Percentiles rank a stretch among this genome's conserved stretches.
phyloP scores from a whole-genome alignment of 2,113 vertebrate species.

The Ciconia boyciana region DNA sequence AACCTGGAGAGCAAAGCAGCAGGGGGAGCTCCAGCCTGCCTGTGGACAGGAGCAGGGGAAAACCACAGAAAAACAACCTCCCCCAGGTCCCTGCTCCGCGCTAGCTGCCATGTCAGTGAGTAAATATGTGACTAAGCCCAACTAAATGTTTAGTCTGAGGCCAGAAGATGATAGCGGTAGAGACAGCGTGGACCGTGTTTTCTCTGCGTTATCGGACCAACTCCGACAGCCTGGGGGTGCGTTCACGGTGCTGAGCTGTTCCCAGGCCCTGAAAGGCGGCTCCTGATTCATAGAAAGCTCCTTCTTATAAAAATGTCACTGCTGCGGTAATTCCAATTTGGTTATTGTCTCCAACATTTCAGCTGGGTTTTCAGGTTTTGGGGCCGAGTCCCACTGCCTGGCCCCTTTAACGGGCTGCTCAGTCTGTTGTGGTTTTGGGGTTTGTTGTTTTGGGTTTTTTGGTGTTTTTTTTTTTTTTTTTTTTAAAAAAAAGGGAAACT shows the following conservation, averaged over 20 bases:
- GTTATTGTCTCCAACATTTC: not conserved
- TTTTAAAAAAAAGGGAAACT: not conserved
- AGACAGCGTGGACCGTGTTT: not conserved
- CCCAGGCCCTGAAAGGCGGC: not conserved
- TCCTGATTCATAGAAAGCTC: not conserved
- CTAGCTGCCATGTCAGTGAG: constrained; percentile 48
- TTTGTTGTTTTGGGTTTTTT: not conserved
- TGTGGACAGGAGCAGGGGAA: not conserved
- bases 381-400: not conserved
- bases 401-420: not conserved
- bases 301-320: not conserved
- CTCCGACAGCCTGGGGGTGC: not conserved
- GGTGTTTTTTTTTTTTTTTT: not conserved
- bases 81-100: not conserved
- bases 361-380: not conserved
- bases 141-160: constrained; percentile 50
- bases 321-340: not conserved
- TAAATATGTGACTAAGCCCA: constrained; percentile 59
- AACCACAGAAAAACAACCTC: not conserved
- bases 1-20: constrained; percentile 1
- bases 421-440: not conserved
- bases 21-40: constrained; percentile 73
- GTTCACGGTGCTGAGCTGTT: not conserved
- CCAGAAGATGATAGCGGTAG: constrained; percentile 14
- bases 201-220: not conserved